Evolutionary conservation across 2,888 invertebrate species (phyloP).

Genomic region (Cataglyphis livida): DNA sequence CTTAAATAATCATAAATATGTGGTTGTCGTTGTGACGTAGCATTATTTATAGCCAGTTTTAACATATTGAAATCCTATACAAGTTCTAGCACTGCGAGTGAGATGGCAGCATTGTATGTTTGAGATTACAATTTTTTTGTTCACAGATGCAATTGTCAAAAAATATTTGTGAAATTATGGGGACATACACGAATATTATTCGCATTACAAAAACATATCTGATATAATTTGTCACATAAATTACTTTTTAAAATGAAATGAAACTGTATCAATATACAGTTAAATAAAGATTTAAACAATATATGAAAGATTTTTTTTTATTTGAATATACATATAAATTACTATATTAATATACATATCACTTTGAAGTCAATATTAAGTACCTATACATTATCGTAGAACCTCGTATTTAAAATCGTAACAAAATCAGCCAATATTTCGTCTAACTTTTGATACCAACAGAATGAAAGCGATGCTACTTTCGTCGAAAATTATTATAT

Average conservation of each 20-base stretch:
- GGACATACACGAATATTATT: constrained; percentile 5
- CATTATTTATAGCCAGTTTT: constrained; percentile 49
- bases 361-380: background rate
- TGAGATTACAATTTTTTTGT: constrained; percentile 26
- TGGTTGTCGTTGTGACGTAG: constrained; percentile 35
- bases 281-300: background rate
- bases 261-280: background rate
- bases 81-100: constrained; percentile 43
- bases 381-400: background rate
- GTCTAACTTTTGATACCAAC: background rate
- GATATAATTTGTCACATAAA: background rate
- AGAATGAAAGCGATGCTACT: background rate
- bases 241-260: background rate
- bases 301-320: background rate
- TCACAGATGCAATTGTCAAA: constrained; percentile 7
- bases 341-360: background rate
- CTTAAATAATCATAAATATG: constrained; percentile 55
- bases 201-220: background rate
- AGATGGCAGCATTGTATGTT: constrained; percentile 53
- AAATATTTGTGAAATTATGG: constrained; percentile 8
- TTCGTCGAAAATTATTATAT: background rate
- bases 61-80: constrained; percentile 38
- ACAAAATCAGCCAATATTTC: background rate
- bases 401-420: background rate
- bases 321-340: background rate